Evolutionary conservation across 2,888 invertebrate species (phyloP).

Genomic region (Cistogaster globosa): DNA sequence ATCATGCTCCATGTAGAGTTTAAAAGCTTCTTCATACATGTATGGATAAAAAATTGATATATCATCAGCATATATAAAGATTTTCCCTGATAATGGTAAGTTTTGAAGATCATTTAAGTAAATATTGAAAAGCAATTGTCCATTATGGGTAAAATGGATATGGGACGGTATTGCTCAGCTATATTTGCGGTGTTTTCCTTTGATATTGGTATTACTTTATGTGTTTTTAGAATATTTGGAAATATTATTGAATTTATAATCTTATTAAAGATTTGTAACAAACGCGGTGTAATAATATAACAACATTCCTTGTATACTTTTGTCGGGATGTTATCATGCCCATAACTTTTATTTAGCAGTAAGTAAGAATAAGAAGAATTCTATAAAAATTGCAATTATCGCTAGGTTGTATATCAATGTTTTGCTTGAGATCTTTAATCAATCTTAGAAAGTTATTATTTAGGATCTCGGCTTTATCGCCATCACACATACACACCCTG

Average conservation of each 20-base stretch:
- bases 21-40: too few relatives aligned
- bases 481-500: not conserved
- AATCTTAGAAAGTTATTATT: not conserved
- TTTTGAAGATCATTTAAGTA: too few relatives aligned
- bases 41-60: too few relatives aligned
- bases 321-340: not conserved
- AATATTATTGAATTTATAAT: not conserved
- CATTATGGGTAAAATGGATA: too few relatives aligned
- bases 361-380: too few relatives aligned
- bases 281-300: not conserved
- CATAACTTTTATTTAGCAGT: constrained; percentile 2
- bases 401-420: too few relatives aligned
- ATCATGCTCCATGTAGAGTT: too few relatives aligned
- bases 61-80: too few relatives aligned
- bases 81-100: too few relatives aligned
- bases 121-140: too few relatives aligned
- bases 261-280: not conserved
- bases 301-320: not conserved
- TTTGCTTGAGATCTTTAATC: not conserved
- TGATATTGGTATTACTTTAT: constrained; percentile 10
- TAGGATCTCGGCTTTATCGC: not conserved
- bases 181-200: not conserved
- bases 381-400: constrained; percentile 4
- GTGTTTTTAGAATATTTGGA: not conserved
- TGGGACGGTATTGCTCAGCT: constrained; percentile 5